Evolutionary conservation across 2,888 invertebrate species (phyloP), one percentile per base, ranked within the genome.

Genomic region (Sinhomidia bicolor): DNA sequence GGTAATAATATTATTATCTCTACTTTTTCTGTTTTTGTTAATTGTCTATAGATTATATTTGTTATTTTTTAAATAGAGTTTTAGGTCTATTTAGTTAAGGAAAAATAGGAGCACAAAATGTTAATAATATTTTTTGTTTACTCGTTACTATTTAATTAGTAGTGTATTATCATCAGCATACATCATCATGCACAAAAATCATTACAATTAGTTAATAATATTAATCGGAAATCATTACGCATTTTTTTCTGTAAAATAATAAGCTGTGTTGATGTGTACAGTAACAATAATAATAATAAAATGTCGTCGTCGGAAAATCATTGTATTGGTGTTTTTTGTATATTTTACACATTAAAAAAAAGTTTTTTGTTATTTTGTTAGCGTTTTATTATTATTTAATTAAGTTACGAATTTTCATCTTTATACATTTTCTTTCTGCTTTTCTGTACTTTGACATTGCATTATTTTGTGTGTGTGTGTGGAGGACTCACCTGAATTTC

Each of bases 401-500:
- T 47, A 47, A 3, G 7, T 47, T 47, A 29, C n/a, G 76, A 47
- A 47, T 26, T 20, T 47, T 1, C 36, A 76, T 51, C 36, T 51
- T 76, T 76, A 76, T 51, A 76, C 76, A 71, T 76, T 76, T 47
- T 7, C 36, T 20, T 14, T 44, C 20, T 74, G 4, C 10, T 36
- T 71, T 44, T 80, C 74, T 87, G 87, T 87, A 87, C 87, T 87
- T 23, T 87, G 74, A 87, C 57, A 87, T 87, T 87, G 87, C 87
- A 87, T 81, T 87, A 23, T 32, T 44, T 54, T 32, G 68, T 41
- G 41, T 36, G n/a, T 32, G 68, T 41, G 41, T 36, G n/a, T 74
- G 20, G 71, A 44, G 80, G 68, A 7, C 32, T 80, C n/a, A 81
- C 76, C 81, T 44, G 32, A 17, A 54, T 54, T 80, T 44, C 36